These are phyloP conservation scores for Acanthurus lineatus DNA, from an alignment of 2,797 vertebrate species.

Conservation along the genomic window DNA sequence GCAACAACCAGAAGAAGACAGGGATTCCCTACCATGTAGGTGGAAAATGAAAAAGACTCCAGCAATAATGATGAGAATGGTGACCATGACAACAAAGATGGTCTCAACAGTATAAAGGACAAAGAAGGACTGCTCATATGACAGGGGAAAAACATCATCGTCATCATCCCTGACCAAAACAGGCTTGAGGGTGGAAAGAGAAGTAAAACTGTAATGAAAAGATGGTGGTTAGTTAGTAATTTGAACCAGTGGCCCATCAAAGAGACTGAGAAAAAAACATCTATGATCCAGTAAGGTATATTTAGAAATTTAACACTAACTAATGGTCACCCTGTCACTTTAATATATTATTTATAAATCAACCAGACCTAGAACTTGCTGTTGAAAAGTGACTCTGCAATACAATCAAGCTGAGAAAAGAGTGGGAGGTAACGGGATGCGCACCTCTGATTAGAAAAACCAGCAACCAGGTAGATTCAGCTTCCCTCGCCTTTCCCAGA, in stretches of 20 bases:
- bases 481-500: background rate
- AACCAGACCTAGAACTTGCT: background rate
- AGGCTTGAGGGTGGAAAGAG: background rate
- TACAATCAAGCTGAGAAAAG: background rate
- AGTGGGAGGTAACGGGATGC: background rate
- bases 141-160: background rate
- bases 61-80: conserved; percentile 18
- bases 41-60: conserved; percentile 39
- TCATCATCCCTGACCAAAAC: too few relatives aligned
- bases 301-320: background rate
- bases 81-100: conserved; percentile 38
- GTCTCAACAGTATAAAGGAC: conserved; percentile 15
- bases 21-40: conserved; percentile 12
- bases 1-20: too few relatives aligned
- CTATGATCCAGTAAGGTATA: background rate
- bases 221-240: background rate
- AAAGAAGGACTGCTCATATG: background rate
- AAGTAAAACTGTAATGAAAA: background rate
- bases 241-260: background rate
- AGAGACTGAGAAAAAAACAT: background rate
- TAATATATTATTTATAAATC: background rate
- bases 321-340: too few relatives aligned
- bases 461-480: background rate
- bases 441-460: background rate
- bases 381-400: background rate